Evolutionary conservation across 2,797 vertebrate genomes (phyloP), one percentile per base, ranked within the genome.

Genomic region (Fringilla coelebs): DNA sequence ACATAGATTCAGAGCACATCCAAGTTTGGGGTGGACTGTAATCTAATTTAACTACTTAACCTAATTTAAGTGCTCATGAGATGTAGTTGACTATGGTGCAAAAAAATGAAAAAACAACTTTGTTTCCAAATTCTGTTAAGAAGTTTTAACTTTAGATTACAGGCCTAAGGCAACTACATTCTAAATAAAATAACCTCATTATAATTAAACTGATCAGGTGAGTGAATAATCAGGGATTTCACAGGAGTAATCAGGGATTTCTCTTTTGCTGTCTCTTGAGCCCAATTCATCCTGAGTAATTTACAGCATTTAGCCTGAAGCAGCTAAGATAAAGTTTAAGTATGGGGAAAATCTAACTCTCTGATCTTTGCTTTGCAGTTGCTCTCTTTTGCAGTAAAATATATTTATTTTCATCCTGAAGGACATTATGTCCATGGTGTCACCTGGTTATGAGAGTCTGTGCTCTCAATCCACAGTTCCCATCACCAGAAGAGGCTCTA

Each of bases 41-140:
- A 93, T 91, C 91, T 81, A 88, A 96, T 96, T 91, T 83, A 81
- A 87, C 45, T 80, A 34, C 72, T 92, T 95, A 89, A 93, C 34
- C 78, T 91, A 92, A 94, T 96, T 94, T 88, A 95, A 71, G 43
- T 95, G 55, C 55, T 91, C 13, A 2, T 78, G 83, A 93, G 70
- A 68, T 67, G 41, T 48, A 90, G 70, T 51, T 71, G 28, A 82
- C 40, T 85, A 29, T 46, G 40, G 22, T 81, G 60, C 66, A 95
- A 80, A 95, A 92, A 91, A 94, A 80, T 60, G 32, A 70, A 85
- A 79, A 90, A 93, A 83, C 48, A 79, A 60, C 14, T 75, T 74
- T 60, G 46, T 93, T 95, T 94, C 88, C 80, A 94, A 77, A 70
- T 96, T 84, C 70, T 81, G 25, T 88, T 89, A 85, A 75, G 40